Conservation (phyloP, 2,113 vertebrate species). For the Pelvicachromis taeniatus region DNA sequence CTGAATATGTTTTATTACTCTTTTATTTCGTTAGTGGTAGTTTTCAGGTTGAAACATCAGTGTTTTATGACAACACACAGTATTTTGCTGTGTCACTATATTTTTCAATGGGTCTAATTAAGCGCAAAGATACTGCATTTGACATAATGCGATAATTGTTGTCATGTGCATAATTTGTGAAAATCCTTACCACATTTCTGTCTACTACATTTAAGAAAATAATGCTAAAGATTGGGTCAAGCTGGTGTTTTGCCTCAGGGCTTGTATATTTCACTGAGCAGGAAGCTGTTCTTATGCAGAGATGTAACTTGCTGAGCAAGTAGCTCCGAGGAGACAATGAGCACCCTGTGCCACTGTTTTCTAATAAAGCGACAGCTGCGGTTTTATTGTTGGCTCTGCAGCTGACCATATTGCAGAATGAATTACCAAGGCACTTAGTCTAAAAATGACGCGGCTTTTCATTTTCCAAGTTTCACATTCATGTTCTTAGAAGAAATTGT, state of each 20-base stretch:
- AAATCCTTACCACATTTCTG: neutral
- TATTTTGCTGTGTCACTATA: neutral
- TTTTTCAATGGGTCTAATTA: neutral
- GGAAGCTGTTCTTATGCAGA: constrained; percentile 13
- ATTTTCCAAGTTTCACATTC: neutral
- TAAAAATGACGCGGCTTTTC: neutral
- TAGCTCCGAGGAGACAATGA: constrained; percentile 7
- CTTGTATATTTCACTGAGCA: constrained; percentile 1
- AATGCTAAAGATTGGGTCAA: neutral
- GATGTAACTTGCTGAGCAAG: constrained; percentile 46
- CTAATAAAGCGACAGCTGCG: constrained; percentile 35
- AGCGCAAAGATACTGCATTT: neutral
- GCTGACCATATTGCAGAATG: neutral
- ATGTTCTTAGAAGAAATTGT: neutral
- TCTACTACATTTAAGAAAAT: neutral
- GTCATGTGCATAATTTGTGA: neutral
- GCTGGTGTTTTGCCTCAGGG: constrained; percentile 4
- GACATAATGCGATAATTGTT: neutral
- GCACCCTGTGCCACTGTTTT: constrained; percentile 3
- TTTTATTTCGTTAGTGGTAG: neutral
- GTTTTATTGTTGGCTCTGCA: constrained; percentile 7
- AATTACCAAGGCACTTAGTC: neutral
- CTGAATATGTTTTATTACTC: neutral
- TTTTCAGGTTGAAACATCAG: neutral
- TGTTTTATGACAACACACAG: neutral